Evolutionary conservation across 2,888 invertebrate genomes (phyloP), one percentile per base, ranked within the genome.

Genomic region (Apamea crenata): DNA sequence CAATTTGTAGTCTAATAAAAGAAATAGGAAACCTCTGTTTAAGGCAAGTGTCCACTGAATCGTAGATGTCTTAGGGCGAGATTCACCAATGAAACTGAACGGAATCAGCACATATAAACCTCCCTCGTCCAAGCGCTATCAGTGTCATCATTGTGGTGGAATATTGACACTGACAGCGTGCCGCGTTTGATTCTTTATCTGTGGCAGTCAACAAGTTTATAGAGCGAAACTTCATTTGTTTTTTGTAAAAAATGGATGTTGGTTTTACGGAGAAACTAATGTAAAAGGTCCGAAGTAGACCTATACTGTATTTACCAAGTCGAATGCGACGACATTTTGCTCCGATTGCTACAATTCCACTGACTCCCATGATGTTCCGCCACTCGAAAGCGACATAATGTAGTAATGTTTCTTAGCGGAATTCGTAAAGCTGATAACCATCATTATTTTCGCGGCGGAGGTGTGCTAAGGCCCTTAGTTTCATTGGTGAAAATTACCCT

Each of bases 41-140:
- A 78, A 79, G 70, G 73, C 68, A 69, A 68, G 16, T 47, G 47
- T 88, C 70, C 72, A 83, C 80, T 61, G 70, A 77, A 65, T 68
- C 56, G 44, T 44, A 65, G 21, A 67, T 50, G 53, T 29, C 8
- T 18, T 32, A 18, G 29, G 29, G 61, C 16, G 18, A 29, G 7
- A 29, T 29, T 29, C 29, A 29, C 29, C 56, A 56, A 10, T 25
- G 53, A 25, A 21, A 25, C 53, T 53, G 10, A 53, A 53, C 53
- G 53, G 18, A 6, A 56, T 56, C 25, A 56, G 25, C 56, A 56
- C 21, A 25, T 10, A 25, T 47, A 14, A 47, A 14, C 12, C 47
- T 14, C 14, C 12, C 47, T 14, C 14, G 47, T 47, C 14, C 47
- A 47, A 47, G 47, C 14, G 14, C 47, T 47, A 14, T 47, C 47